These are phyloP conservation scores for Camptogramma bilineatum DNA, from an alignment of 2,888 invertebrate genomes.

Conservation along the genomic window DNA sequence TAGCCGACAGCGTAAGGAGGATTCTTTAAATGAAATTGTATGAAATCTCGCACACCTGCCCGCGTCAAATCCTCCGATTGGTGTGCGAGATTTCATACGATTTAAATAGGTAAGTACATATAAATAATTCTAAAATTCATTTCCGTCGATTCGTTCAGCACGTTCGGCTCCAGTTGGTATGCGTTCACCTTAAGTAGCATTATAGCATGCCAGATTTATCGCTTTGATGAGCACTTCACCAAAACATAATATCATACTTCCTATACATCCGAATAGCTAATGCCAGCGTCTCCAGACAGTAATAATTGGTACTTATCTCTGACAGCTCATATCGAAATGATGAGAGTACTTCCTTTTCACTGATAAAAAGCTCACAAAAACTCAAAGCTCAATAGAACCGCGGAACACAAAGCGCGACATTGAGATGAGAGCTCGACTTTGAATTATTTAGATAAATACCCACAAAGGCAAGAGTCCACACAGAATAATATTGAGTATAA, in stretches of 20 bases:
- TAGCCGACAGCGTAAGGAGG: too few species aligned
- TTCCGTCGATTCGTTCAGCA: too few species aligned
- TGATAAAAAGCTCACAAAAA: slow-evolving; percentile 26
- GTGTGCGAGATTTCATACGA: too few species aligned
- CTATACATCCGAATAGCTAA: not conserved
- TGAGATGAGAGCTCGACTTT: slow-evolving; percentile 45
- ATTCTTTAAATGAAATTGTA: too few species aligned
- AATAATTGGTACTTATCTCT: slow-evolving; percentile 16
- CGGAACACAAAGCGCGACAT: slow-evolving; percentile 40
- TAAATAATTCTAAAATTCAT: too few species aligned
- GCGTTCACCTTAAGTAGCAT: too few species aligned
- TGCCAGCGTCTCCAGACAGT: slow-evolving; percentile 5
- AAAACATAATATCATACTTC: not conserved
- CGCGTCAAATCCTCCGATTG: too few species aligned
- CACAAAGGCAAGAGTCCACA: slow-evolving; percentile 44
- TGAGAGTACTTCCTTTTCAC: slow-evolving; percentile 15
- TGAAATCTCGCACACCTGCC: too few species aligned
- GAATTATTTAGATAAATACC: slow-evolving; percentile 57
- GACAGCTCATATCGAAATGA: slow-evolving; percentile 12
- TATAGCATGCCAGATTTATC: too few species aligned
- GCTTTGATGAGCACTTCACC: too few species aligned
- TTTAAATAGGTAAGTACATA: too few species aligned
- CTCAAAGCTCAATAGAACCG: slow-evolving; percentile 30
- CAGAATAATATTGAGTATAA: not conserved
- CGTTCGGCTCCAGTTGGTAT: too few species aligned